Evolutionary conservation across 2,888 invertebrate species (phyloP).

Genomic region (Acanthosepion esculentum): DNA sequence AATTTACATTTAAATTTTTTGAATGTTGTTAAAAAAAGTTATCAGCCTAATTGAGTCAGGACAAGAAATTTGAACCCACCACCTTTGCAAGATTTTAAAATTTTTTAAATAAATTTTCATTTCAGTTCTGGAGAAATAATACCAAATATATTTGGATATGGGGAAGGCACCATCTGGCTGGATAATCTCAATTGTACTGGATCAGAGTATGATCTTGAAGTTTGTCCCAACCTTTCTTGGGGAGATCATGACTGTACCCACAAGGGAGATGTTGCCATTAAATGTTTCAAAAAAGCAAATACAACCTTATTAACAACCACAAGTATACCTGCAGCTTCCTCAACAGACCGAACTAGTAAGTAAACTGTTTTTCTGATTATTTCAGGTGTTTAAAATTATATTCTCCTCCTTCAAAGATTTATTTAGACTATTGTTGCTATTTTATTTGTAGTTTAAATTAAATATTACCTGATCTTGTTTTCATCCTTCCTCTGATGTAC

Average conservation of each 20-base stretch:
- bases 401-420: no score
- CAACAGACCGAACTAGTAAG: not conserved
- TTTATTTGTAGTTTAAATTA: no score
- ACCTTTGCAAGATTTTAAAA: not conserved
- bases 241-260: conserved; percentile 17
- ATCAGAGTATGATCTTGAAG: not conserved
- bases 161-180: not conserved
- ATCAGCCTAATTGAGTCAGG: no score
- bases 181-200: not conserved
- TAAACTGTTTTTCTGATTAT: not conserved
- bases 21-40: no score
- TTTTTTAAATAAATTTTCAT: not conserved
- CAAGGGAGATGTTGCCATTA: not conserved
- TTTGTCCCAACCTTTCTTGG: not conserved
- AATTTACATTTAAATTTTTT: no score
- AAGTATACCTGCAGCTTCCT: not conserved
- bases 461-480: no score
- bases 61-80: no score
- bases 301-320: not conserved
- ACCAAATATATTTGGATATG: not conserved
- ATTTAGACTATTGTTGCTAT: no score
- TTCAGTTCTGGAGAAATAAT: not conserved
- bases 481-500: no score
- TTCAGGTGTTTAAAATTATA: no score
- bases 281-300: not conserved